Evolutionary conservation across 2,888 invertebrate species (phyloP), one percentile per base, ranked within the genome.

Genomic region (Linnaemya vulpina): DNA sequence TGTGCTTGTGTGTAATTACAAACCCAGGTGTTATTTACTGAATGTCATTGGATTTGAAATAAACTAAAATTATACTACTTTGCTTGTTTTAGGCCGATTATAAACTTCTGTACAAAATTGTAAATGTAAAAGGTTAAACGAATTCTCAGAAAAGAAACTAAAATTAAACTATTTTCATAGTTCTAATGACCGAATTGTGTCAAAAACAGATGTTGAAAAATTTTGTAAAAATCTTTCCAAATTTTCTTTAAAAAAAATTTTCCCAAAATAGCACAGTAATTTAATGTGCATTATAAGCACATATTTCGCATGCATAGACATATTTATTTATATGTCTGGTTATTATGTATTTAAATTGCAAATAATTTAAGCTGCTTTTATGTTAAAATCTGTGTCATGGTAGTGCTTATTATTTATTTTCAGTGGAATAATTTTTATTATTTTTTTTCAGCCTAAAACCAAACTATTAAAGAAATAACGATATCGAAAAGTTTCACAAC

Each of bases 21-120:
- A 79, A 30, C 71, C 49, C 82, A 77, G 76, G 65, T 83, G 77
- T 71, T 83, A 60, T 63, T 53, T 63, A 8, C 35, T 58, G 22
- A 25, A 38, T 46, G 55, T 46, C 15, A 10, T 40, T 17, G 38
- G 22, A 62, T 68, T 51, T 25, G 1, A 70, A 35, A 30, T 40
- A 62, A 46, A 5, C 11, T 38, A 17, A 49, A 22, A 25, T 40
- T 62, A 43, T 22, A 22, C 10, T 38, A 11, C 51, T 51, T 38
- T 38, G 25, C n/a, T 46, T 13, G 71, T 20, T 60, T 4, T 46
- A 15, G 46, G 46, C 30, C 71, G 46, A 60, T 60, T 46, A 15
- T 22, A 46, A 60, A 46, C 35, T 2, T 9, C 20, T 58, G 15
- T 73, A 73, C 35, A 46, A 38, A 8, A 51, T 3, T 5, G n/a